These are phyloP conservation scores for Parasteatoda tepidariorum DNA, from an alignment of 1,140 invertebrate species.

Conservation along the genomic window DNA sequence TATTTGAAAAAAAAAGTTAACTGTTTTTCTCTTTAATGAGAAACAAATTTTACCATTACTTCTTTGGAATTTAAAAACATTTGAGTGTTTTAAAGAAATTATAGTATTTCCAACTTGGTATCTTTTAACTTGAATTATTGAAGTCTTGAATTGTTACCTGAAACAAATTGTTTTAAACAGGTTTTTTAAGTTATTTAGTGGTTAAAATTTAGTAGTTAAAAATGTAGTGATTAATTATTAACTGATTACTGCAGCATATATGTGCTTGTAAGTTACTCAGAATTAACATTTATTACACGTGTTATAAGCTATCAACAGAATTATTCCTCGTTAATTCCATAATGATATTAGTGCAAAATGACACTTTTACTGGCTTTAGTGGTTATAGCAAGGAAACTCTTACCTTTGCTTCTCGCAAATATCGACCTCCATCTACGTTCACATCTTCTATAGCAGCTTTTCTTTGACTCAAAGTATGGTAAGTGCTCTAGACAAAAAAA, in stretches of 20 bases:
- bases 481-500: constrained; percentile 78
- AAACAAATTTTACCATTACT: too few species aligned
- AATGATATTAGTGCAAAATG: constrained; percentile 23
- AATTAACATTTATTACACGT: constrained; percentile 1
- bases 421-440: constrained; percentile 92
- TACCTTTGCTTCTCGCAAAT: constrained; percentile 98
- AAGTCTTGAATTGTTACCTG: too few species aligned
- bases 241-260: constrained; percentile 7
- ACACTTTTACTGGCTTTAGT: neutral
- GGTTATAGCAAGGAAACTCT: constrained; percentile 64
- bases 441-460: constrained; percentile 94
- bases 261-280: constrained; percentile 2
- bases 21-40: too few species aligned
- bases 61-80: too few species aligned
- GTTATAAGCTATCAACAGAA: constrained; percentile 18
- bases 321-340: constrained; percentile 18
- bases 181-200: constrained; percentile 22
- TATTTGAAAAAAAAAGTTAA: too few species aligned
- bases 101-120: too few species aligned
- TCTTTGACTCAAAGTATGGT: constrained; percentile 89
- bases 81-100: too few species aligned
- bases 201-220: constrained; percentile 47
- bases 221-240: constrained; percentile 36
- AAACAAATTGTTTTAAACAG: constrained; percentile 23
- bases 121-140: too few species aligned